These are phyloP conservation scores for Noctua janthina DNA, from an alignment of 2,888 invertebrate genomes.

Conservation along the genomic window DNA sequence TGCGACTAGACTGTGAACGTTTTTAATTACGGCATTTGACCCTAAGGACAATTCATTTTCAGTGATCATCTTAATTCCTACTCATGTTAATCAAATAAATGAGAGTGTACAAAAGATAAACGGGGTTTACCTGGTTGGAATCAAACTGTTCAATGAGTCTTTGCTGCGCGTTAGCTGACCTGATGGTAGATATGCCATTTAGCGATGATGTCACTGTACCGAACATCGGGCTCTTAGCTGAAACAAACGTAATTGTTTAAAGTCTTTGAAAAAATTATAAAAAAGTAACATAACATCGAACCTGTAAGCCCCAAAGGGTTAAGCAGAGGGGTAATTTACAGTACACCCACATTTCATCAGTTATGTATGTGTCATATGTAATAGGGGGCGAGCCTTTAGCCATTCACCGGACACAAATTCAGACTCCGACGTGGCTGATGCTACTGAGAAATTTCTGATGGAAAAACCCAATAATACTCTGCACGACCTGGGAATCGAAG, in stretches of 20 bases:
- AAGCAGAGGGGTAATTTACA: not conserved
- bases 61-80: not conserved
- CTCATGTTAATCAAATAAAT: not conserved
- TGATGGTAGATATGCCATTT: slow-evolving; percentile 93
- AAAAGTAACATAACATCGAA: not conserved
- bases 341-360: not conserved
- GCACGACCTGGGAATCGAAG: not conserved
- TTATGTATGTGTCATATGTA: not conserved
- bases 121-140: slow-evolving; percentile 86
- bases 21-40: not conserved
- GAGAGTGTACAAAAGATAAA: not conserved
- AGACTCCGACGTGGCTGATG: not conserved
- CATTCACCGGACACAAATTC: not conserved
- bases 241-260: slow-evolving; percentile 46
- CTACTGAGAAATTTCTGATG: not conserved
- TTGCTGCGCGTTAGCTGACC: slow-evolving; percentile 92
- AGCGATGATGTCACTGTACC: slow-evolving; percentile 94
- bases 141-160: slow-evolving; percentile 92
- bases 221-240: slow-evolving; percentile 95
- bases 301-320: not conserved
- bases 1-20: not conserved
- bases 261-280: not conserved
- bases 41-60: not conserved
- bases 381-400: not conserved
- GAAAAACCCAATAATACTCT: not conserved